Evolutionary conservation across 2,113 vertebrate genomes (phyloP).

Genomic region (Scolopax mira): DNA sequence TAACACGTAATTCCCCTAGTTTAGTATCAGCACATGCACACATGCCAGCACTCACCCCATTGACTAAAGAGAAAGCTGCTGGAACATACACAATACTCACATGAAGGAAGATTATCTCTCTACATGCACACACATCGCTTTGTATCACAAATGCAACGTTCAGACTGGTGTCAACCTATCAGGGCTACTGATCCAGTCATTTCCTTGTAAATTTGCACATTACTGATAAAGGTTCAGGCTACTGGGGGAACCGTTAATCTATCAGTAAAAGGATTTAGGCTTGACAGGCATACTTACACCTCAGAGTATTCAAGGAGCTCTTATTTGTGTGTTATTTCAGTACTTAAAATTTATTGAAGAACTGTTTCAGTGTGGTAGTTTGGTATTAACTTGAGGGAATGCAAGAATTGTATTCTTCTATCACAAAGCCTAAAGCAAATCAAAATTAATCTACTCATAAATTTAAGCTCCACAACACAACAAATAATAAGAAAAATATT

Average conservation of each 20-base stretch:
- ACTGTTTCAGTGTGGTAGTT: neutral
- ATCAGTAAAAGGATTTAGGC: conserved; percentile 42
- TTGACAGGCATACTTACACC: conserved; percentile 32
- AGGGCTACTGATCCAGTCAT: conserved; percentile 9
- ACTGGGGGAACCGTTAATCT: conserved; percentile 1
- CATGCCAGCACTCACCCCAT: neutral
- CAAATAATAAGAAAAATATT: neutral
- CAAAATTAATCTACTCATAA: neutral
- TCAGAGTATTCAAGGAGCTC: conserved; percentile 12
- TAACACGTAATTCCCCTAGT: neutral
- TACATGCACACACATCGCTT: neutral
- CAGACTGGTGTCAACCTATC: neutral
- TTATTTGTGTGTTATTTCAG: conserved; percentile 34
- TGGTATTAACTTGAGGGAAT: neutral
- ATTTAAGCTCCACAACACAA: neutral
- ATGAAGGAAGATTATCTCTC: neutral
- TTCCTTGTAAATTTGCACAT: conserved; percentile 22
- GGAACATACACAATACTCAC: neutral
- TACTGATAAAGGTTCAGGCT: conserved; percentile 47
- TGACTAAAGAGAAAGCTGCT: neutral
- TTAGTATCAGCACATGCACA: neutral
- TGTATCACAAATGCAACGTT: neutral
- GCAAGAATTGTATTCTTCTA: neutral
- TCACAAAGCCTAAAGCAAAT: neutral
- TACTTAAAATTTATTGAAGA: conserved; percentile 12